These are phyloP conservation scores for Bufo bufo DNA, from an alignment of 2,113 vertebrate genomes.

Conservation along the genomic window DNA sequence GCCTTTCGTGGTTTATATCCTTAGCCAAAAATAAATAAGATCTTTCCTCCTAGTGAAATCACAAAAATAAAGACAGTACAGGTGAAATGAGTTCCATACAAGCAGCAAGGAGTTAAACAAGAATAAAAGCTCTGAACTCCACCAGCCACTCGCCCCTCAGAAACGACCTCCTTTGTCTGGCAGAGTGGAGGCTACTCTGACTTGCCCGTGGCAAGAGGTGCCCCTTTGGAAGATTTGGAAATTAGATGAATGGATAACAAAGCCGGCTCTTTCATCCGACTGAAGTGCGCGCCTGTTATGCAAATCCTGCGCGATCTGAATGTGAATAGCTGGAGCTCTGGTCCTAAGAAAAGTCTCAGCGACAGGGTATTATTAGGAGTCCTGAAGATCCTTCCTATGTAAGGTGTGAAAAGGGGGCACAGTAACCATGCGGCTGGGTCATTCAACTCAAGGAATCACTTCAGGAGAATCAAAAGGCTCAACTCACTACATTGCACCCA, in stretches of 20 bases:
- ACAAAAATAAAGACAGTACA: background rate
- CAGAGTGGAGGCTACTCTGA: background rate
- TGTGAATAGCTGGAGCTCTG: constrained; percentile 41
- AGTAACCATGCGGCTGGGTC: constrained; percentile 23
- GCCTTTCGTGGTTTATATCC: no score
- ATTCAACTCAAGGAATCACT: constrained; percentile 40
- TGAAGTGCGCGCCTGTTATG: constrained; percentile 47
- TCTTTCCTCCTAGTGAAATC: background rate
- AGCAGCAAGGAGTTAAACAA: background rate
- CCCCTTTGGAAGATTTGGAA: constrained; percentile 40
- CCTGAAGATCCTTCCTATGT: constrained; percentile 1
- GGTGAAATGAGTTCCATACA: background rate
- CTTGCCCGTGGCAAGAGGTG: constrained; percentile 18
- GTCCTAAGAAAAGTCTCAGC: constrained; percentile 14
- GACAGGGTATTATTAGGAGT: constrained; percentile 15
- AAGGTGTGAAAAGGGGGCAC: constrained; percentile 41
- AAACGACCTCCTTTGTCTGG: constrained; percentile 14
- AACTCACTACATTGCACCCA: constrained; percentile 23
- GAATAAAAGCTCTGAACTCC: background rate
- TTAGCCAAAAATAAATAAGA: no score
- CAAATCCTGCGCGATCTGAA: constrained; percentile 45
- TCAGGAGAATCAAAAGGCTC: constrained; percentile 50
- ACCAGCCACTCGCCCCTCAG: background rate
- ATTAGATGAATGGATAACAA: constrained; percentile 20
- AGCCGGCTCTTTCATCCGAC: constrained; percentile 39